These are phyloP conservation scores for Amiota communis DNA, from an alignment of 2,888 invertebrate genomes.

Conservation along the genomic window DNA sequence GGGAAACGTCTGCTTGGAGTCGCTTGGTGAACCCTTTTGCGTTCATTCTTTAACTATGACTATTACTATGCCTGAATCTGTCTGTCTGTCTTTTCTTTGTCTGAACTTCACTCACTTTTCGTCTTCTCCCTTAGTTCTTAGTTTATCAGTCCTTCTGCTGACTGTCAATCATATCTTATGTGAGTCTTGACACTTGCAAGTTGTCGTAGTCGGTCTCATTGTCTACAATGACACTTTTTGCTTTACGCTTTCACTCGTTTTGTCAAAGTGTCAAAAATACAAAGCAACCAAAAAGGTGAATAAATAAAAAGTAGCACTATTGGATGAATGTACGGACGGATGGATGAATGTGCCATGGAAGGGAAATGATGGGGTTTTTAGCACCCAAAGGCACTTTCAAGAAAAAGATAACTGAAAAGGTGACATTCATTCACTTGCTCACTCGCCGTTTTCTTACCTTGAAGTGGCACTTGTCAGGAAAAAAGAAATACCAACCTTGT, in stretches of 20 bases:
- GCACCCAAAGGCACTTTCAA: no score
- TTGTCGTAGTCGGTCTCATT: neutral
- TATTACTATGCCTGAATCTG: no score
- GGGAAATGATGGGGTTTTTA: no score
- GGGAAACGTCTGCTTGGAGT: no score
- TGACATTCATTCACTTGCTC: neutral
- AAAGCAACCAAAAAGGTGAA: neutral
- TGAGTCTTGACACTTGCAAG: constrained; percentile 4
- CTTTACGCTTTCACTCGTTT: neutral
- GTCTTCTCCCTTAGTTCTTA: neutral
- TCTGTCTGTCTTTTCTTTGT: no score
- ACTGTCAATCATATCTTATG: neutral
- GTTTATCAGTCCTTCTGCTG: neutral
- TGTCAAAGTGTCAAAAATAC: constrained; percentile 10
- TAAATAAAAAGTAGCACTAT: no score
- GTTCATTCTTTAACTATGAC: no score
- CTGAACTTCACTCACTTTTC: neutral
- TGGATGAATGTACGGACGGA: no score
- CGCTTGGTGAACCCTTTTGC: no score
- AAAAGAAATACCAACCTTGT: neutral
- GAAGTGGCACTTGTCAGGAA: constrained; percentile 3
- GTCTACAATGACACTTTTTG: neutral
- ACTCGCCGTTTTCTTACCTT: neutral
- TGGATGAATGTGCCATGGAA: no score
- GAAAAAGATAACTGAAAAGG: neutral